Base-by-base conservation (phyloP, 2,888 invertebrate species). In the Diogma glabrata region DNA sequence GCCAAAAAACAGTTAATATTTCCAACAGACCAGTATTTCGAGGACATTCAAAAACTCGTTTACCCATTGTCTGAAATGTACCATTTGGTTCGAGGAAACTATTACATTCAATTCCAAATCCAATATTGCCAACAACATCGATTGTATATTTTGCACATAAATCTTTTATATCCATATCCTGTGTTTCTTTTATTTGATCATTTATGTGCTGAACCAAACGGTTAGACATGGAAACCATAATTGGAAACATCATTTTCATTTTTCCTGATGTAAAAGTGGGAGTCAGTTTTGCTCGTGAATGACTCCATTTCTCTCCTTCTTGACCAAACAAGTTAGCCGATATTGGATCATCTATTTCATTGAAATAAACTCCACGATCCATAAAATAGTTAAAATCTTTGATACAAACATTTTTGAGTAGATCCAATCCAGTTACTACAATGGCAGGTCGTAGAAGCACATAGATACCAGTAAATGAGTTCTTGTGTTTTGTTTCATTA, bases 261-360 rank as follows among this genome's bases (percentile, higher is more conserved):
- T 71, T 74, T 6, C 72, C 72, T 0, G 72, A 67, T 1, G 72
- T 72, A 51, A 75, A 75, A 0, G 71, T 69, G 1, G 74, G 72
- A 0, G 71, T 68, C 20, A 75, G 51, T 47, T 72, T 70, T 1
- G 62, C 59, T 10, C 75, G 61, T 36, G 74, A 57, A n/a, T 62
- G 60, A 43, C 67, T 72, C 75, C 75, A 75, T 45, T 68, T 63
- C 2, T 64, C 60, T 2, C 70, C 73, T 3, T 65, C 65, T 22
- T 69, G 50, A 14, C 57, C 56, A 9, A 68, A 57, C 6, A 72
- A 55, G 54, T 69, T 62, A 0, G 57, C 65, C 0, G 62, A 57
- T 3, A 71, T 28, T 0, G 71, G 70, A 57, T 70, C 69, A 17
- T 61, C 60, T 8, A 58, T 54, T 9, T 63, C 65, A 52, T 69